phyloP scores from a whole-genome alignment of 2,113 vertebrate genomes.

The Orycteropus afer region DNA sequence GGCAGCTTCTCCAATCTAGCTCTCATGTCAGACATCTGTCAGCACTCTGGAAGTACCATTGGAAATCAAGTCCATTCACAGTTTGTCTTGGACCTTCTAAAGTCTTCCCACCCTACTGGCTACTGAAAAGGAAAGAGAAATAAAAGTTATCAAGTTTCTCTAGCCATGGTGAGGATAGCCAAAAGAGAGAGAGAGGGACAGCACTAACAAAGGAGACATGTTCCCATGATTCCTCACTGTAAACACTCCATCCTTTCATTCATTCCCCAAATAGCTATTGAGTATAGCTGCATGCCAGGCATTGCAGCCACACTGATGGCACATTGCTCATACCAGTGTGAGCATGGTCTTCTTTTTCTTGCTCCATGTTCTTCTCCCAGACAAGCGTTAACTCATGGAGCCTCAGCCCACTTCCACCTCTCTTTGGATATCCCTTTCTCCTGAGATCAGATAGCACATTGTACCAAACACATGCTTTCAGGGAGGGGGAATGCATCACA shows the following conservation, averaged over 20 bases:
- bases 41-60: conserved; percentile 82
- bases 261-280: conserved; percentile 19
- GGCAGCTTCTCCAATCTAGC: conserved; percentile 80
- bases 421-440: neutral
- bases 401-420: neutral
- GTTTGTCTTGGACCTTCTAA: conserved; percentile 86
- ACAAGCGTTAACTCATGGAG: neutral
- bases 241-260: conserved; percentile 43
- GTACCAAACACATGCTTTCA: neutral
- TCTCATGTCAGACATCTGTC: conserved; percentile 85
- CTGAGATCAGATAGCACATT: neutral
- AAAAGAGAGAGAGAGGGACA: neutral
- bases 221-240: conserved; percentile 40
- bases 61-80: conserved; percentile 82
- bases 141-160: conserved; percentile 47
- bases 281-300: neutral
- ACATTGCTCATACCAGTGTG: neutral
- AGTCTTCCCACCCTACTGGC: conserved; percentile 80
- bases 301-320: neutral
- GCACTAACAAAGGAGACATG: conserved; percentile 11
- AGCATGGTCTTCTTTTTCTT: neutral
- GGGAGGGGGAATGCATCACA: neutral
- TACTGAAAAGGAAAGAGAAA: conserved; percentile 76
- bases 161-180: conserved; percentile 14
- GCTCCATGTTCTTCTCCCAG: neutral